Base-by-base conservation (phyloP, 1,140 invertebrate genomes). In the Aradophagus sp. region DNA sequence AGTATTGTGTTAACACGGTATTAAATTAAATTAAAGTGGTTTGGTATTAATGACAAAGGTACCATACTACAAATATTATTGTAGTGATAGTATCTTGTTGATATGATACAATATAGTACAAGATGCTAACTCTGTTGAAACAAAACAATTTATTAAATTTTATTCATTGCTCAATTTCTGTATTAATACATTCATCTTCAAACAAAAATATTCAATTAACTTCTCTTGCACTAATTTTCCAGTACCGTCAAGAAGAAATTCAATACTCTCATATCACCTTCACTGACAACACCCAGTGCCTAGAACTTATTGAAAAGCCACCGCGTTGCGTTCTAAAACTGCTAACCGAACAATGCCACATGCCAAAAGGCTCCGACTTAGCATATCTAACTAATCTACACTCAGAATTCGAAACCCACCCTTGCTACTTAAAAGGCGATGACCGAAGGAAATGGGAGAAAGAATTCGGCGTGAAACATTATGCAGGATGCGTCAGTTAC, bases 401-500 rank as follows among this genome's bases (percentile, higher is more conserved):
- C 80, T 84, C 90, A 4, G 96, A 97, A 80, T 97, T 98, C 80
- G 94, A 94, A 34, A 88, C 85, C 26, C 94, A 98, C 83, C 87
- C 91, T 2, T 91, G 91, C 81, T 98, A 96, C 80, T 90, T 97
- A 0, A 97, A 97, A 83, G 92, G 95, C 67, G 89, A 92, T 45
- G 92, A 96, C 84, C 87, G 95, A 36, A 84, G 97, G 68, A 90
- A 91, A 83, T 95, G 97, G 97, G 92, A 98, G 85, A 91, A 91
- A 20, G 93, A 97, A 80, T 96, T 97, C 81, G 94, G 96, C 1
- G 90, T 98, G 2, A 89, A 90, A 74, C 97, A 99, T 81, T 99
- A 99, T 82, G 97, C 97, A 2, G 97, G 97, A 14, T 90, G 91
- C 56, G 97, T 99, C 2, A 93, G 93, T 6, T 99, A 99, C 86